phyloP scores from a whole-genome alignment of 2,797 vertebrate genomes.

The Merluccius polli region DNA sequence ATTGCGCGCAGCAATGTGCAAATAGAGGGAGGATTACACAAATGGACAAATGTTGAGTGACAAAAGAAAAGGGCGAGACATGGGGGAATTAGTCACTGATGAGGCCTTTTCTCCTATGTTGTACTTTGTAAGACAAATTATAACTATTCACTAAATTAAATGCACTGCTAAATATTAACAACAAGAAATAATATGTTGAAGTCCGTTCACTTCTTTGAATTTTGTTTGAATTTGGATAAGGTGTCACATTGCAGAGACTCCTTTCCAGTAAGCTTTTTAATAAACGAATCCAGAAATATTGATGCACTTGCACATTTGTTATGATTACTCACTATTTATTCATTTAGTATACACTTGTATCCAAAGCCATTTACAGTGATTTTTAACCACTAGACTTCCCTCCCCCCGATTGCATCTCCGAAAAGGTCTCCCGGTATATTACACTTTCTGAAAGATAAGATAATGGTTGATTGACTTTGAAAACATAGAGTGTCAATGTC shows the following conservation, averaged over 20 bases:
- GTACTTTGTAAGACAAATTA: background rate
- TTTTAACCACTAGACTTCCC: background rate
- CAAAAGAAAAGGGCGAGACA: background rate
- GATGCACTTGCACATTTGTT: background rate
- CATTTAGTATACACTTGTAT: background rate
- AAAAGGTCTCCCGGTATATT: background rate
- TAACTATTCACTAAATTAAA: background rate
- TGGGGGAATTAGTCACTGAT: background rate
- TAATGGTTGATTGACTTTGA: too few species aligned
- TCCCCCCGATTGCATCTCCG: background rate
- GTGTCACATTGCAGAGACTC: background rate
- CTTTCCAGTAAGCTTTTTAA: background rate
- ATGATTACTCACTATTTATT: background rate
- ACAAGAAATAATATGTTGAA: too few species aligned
- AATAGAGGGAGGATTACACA: slow-evolving; percentile 47
- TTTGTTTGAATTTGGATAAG: background rate
- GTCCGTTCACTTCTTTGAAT: too few species aligned
- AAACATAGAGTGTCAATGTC: too few species aligned
- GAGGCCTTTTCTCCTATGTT: background rate
- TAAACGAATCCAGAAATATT: background rate
- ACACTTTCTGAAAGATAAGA: too few species aligned
- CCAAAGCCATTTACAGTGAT: background rate
- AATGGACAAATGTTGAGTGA: slow-evolving; percentile 22
- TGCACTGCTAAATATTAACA: background rate
- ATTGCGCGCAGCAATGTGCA: slow-evolving; percentile 57